phyloP scores from a whole-genome alignment of 2,113 vertebrate species.

The Abramis brama region DNA sequence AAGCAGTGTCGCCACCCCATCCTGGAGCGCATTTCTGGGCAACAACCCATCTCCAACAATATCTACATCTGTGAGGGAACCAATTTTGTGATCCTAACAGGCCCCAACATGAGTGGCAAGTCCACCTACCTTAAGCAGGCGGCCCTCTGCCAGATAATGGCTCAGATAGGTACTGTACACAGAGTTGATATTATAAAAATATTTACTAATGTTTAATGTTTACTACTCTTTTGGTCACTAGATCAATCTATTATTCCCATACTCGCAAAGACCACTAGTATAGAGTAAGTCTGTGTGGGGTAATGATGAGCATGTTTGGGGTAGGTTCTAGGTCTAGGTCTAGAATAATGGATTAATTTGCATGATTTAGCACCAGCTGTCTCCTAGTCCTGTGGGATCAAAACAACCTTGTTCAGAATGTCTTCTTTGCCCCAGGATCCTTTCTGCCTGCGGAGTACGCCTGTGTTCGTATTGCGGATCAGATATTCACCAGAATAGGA shows the following conservation, averaged over 20 bases:
- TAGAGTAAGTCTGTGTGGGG: background rate
- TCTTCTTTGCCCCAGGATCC: constrained; percentile 79
- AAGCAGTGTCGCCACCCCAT: constrained; percentile 94
- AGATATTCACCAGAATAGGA: constrained; percentile 97
- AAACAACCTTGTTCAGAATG: background rate
- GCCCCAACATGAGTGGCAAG: constrained; percentile 98
- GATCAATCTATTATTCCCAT: background rate
- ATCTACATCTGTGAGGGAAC: constrained; percentile 89
- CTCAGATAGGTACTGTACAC: constrained; percentile 95
- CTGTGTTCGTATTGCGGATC: constrained; percentile 88
- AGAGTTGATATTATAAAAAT: background rate
- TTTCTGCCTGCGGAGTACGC: constrained; percentile 93
- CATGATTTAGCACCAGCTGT: constrained; percentile 4
- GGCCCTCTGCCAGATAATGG: constrained; percentile 96
- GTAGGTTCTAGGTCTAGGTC: background rate
- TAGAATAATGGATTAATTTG: background rate
- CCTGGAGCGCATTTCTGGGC: constrained; percentile 87
- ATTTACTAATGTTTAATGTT: background rate
- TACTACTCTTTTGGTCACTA: background rate
- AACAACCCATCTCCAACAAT: constrained; percentile 90
- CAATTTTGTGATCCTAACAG: constrained; percentile 94
- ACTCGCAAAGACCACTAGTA: background rate
- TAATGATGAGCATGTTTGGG: constrained; percentile 1
- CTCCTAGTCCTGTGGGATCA: background rate
- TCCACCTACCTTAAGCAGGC: constrained; percentile 97